Percentiles rank a stretch among this genome's conserved stretches.
These are phyloP conservation scores for Sebastes fasciatus DNA, from an alignment of 2,113 vertebrate genomes.

Conservation along the genomic window DNA sequence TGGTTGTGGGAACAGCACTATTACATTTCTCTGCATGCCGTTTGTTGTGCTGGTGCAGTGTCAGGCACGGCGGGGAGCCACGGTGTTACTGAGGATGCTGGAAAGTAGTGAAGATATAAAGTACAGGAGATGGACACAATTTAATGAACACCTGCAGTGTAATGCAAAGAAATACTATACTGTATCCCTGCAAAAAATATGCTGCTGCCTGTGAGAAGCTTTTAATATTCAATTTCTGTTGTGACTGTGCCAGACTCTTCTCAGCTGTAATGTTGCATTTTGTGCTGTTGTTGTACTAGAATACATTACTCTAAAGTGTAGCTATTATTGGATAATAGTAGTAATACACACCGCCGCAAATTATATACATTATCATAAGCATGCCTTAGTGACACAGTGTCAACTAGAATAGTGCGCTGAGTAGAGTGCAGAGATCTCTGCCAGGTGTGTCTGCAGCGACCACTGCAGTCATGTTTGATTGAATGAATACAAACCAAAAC, in stretches of 20 bases:
- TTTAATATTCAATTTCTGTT: constrained; percentile 25
- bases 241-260: not conserved
- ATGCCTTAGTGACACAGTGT: not conserved
- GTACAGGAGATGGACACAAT: constrained; percentile 19
- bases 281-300: not conserved
- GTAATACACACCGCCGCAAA: not conserved
- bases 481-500: no score
- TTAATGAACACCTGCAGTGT: constrained; percentile 16
- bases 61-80: constrained; percentile 18
- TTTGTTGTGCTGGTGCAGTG: constrained; percentile 44
- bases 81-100: constrained; percentile 27
- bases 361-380: not conserved
- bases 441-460: no score
- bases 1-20: constrained; percentile 18
- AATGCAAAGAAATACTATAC: not conserved
- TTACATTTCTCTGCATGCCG: constrained; percentile 39
- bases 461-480: no score
- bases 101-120: constrained; percentile 33
- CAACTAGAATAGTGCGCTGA: no score
- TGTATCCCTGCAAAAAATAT: constrained; percentile 6
- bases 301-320: not conserved
- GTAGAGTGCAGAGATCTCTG: no score
- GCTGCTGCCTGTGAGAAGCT: constrained; percentile 8
- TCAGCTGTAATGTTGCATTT: constrained; percentile 4
- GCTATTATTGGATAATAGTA: not conserved